Conservation (phyloP, 1,140 invertebrate species). For the Phortica variegata region DNA sequence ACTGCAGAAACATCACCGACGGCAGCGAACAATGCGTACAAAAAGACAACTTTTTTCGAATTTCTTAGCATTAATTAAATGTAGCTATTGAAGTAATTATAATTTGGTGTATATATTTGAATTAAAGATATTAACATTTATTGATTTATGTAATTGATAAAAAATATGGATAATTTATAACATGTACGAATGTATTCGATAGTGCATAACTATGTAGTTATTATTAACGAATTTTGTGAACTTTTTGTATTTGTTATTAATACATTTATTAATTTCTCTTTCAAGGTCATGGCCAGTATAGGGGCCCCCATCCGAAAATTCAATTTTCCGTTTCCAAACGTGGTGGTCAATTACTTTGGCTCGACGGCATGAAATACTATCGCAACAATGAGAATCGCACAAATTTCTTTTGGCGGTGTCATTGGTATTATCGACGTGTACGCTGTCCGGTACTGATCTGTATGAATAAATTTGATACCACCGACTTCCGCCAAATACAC, state of each 20-base stretch:
- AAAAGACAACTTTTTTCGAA: slow-evolving; percentile 20
- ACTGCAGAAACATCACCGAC: slow-evolving; percentile 3
- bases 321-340: slow-evolving; percentile 49
- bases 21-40: slow-evolving; percentile 27
- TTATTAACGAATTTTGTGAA: neutral
- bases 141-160: no score
- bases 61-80: slow-evolving; percentile 12
- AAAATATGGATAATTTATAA: no score
- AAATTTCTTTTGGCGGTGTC: slow-evolving; percentile 54
- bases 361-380: slow-evolving; percentile 51
- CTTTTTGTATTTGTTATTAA: slow-evolving; percentile 1
- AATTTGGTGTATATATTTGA: no score
- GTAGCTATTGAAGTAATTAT: no score
- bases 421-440: slow-evolving; percentile 50
- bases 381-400: slow-evolving; percentile 51
- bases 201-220: no score
- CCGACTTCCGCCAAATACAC: slow-evolving; percentile 50
- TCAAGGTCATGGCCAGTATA: slow-evolving; percentile 34
- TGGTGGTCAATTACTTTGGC: slow-evolving; percentile 46
- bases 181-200: slow-evolving; percentile 2
- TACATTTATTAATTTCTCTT: slow-evolving; percentile 16
- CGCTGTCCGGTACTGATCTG: slow-evolving; percentile 51
- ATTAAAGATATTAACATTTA: no score
- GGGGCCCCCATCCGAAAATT: slow-evolving; percentile 38
- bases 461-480: slow-evolving; percentile 47